These are phyloP conservation scores for Lycocerus yunnanus DNA, from an alignment of 2,888 invertebrate genomes.

Conservation along the genomic window DNA sequence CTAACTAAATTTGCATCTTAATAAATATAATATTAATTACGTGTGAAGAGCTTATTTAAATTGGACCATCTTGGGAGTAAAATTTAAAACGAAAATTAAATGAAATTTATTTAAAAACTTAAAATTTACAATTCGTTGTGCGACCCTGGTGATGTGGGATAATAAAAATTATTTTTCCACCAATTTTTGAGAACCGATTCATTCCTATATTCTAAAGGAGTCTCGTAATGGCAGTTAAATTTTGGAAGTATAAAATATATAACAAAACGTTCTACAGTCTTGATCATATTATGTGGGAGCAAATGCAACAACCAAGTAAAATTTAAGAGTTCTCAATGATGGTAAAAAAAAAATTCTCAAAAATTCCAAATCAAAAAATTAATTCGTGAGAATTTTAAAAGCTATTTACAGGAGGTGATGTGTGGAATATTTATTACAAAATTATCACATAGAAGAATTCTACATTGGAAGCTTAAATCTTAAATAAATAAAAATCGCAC, in stretches of 20 bases:
- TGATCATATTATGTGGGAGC: background rate
- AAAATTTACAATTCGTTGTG: background rate
- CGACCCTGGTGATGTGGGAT: background rate
- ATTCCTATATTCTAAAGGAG: background rate
- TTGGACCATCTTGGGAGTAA: background rate
- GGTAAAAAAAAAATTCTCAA: background rate
- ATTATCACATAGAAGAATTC: background rate
- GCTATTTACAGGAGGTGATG: background rate
- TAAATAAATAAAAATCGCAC: background rate
- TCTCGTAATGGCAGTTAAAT: background rate
- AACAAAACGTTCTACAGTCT: background rate
- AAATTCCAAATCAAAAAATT: background rate
- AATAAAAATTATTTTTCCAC: background rate
- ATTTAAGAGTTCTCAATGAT: background rate
- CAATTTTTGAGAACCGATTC: background rate
- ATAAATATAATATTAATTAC: background rate
- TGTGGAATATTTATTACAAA: background rate
- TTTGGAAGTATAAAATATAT: background rate
- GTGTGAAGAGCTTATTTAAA: background rate
- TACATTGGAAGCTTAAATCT: background rate
- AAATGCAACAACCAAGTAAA: background rate
- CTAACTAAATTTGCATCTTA: conserved; percentile 19
- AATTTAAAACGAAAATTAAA: background rate
- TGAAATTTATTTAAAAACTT: background rate
- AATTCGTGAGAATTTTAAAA: background rate